These are phyloP conservation scores for Spisula solida DNA, from an alignment of 2,888 invertebrate genomes.

Conservation along the genomic window DNA sequence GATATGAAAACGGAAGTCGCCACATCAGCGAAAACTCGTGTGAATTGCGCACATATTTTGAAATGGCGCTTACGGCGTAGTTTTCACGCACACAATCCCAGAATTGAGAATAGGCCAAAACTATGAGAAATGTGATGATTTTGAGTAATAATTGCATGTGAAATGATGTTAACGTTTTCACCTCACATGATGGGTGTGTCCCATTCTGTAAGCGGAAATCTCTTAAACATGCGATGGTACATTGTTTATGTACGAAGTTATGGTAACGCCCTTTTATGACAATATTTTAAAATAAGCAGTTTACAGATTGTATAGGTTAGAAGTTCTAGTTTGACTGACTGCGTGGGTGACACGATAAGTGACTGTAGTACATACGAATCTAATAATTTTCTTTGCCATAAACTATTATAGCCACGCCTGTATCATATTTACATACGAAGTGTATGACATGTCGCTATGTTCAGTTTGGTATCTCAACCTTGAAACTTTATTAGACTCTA, in stretches of 20 bases:
- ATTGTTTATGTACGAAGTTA: not conserved
- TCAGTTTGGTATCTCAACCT: not conserved
- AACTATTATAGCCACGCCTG: not conserved
- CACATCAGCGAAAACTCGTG: conserved; percentile 27
- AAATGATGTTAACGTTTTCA: not conserved
- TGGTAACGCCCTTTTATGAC: conserved; percentile 19
- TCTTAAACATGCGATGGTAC: not conserved
- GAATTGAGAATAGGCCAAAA: not conserved
- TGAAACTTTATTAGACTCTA: not conserved
- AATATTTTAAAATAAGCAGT: not conserved
- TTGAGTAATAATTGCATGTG: conserved; percentile 2
- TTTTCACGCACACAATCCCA: not conserved
- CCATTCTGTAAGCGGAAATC: not conserved
- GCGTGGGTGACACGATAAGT: conserved; percentile 9
- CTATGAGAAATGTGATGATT: not conserved
- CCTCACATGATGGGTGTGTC: not conserved
- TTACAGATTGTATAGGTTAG: not conserved
- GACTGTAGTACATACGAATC: not conserved
- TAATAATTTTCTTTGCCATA: not conserved
- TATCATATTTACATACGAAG: not conserved
- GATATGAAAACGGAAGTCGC: conserved; percentile 32
- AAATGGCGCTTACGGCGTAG: conserved; percentile 24
- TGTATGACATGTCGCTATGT: not conserved
- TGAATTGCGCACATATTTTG: conserved; percentile 36
- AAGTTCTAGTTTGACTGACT: not conserved